Evolutionary conservation across 2,888 invertebrate species (phyloP).

Genomic region (Aplocera efformata): DNA sequence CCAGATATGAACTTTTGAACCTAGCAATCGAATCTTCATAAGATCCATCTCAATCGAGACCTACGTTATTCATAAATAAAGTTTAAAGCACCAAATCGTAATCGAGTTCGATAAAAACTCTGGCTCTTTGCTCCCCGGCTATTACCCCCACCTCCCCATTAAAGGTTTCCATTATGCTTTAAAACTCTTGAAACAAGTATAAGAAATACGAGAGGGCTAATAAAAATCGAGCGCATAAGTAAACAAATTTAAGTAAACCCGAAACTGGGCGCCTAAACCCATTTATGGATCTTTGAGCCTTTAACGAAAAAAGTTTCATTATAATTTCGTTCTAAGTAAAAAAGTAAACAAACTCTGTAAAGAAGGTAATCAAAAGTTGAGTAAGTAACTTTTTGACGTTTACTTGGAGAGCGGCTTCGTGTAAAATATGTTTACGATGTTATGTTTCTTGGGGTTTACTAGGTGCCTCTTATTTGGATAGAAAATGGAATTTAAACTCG

Average conservation of each 20-base stretch:
- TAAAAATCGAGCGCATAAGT: conserved; percentile 43
- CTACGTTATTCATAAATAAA: no score
- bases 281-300: conserved; percentile 66
- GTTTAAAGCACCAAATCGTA: no score
- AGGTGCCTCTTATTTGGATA: no score
- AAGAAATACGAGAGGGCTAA: conserved; percentile 35
- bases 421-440: conserved; percentile 37
- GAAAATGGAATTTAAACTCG: no score
- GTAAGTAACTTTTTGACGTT: conserved; percentile 68
- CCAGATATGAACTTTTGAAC: no score
- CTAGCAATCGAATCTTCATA: no score
- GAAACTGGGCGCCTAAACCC: conserved; percentile 54
- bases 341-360: conserved; percentile 70
- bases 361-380: conserved; percentile 75
- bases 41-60: no score
- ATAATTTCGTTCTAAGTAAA: conserved; percentile 70
- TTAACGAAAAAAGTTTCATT: conserved; percentile 72
- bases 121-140: neutral
- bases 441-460: no score
- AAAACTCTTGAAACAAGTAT: conserved; percentile 24
- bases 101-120: no score
- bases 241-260: conserved; percentile 51
- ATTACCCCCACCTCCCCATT: conserved; percentile 14
- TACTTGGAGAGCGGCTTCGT: conserved; percentile 44
- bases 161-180: conserved; percentile 18